Evolutionary conservation across 2,797 vertebrate genomes (phyloP).

Genomic region (Eulemur mongoz): DNA sequence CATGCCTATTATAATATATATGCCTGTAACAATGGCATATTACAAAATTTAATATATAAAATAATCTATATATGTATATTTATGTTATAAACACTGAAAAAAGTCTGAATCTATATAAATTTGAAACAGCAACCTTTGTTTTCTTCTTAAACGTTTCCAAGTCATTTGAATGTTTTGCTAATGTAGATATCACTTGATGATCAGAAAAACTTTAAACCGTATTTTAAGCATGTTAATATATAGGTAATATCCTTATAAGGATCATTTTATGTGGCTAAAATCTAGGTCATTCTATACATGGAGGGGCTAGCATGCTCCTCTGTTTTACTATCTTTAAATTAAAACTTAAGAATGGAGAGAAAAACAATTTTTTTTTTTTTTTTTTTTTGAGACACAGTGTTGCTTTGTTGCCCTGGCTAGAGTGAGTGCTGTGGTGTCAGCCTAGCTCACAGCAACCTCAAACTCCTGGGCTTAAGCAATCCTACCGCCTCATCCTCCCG

Average conservation of each 20-base stretch:
- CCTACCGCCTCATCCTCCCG: too few species aligned
- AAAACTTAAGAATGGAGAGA: background rate
- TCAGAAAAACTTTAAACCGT: background rate
- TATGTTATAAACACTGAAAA: background rate
- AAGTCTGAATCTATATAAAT: background rate
- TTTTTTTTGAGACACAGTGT: too few species aligned
- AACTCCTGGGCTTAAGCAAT: too few species aligned
- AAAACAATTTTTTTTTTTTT: background rate
- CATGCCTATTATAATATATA: background rate
- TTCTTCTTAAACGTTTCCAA: constrained; percentile 33
- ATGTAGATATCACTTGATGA: background rate
- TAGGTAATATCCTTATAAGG: background rate
- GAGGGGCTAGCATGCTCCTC: background rate
- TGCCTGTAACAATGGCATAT: background rate
- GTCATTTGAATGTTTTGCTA: constrained; percentile 22
- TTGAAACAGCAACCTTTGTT: background rate
- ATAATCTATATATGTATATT: background rate
- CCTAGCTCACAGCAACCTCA: too few species aligned
- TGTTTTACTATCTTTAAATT: background rate
- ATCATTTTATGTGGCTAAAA: background rate
- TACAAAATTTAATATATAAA: background rate
- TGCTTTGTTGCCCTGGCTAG: too few species aligned
- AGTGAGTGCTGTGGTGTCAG: too few species aligned
- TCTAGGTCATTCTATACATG: background rate
- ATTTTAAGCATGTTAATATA: background rate